phyloP scores from a whole-genome alignment of 2,888 invertebrate genomes.

The Tanytarsus gracilentus region DNA sequence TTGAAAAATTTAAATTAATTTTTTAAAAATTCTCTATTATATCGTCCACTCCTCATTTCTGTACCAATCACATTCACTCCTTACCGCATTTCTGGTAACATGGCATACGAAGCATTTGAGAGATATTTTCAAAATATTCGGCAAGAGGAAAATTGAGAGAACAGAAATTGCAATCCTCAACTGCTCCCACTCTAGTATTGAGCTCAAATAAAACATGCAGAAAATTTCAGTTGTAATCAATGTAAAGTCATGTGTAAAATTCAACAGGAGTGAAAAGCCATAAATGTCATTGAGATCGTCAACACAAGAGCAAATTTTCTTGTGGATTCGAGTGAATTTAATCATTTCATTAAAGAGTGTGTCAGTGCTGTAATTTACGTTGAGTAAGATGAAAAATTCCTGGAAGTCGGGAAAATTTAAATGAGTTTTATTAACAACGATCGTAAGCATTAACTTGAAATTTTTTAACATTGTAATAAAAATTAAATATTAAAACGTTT shows the following conservation, averaged over 20 bases:
- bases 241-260: slow-evolving; percentile 24
- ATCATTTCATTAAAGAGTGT: slow-evolving; percentile 18
- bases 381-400: not conserved
- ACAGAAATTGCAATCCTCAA: not conserved
- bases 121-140: slow-evolving; percentile 16
- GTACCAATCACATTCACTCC: not conserved
- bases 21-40: too few relatives aligned
- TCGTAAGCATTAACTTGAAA: too few relatives aligned
- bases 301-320: slow-evolving; percentile 15
- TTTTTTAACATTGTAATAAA: too few relatives aligned
- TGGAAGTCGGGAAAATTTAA: too few relatives aligned
- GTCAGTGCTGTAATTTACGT: not conserved
- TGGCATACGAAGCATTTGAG: slow-evolving; percentile 21
- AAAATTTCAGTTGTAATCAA: slow-evolving; percentile 24
- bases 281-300: slow-evolving; percentile 18
- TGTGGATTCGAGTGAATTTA: slow-evolving; percentile 15
- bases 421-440: too few relatives aligned
- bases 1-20: too few relatives aligned
- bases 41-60: too few relatives aligned
- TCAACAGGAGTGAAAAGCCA: slow-evolving; percentile 22
- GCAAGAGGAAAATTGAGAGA: slow-evolving; percentile 2
- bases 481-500: too few relatives aligned
- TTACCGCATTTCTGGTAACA: slow-evolving; percentile 17
- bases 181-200: not conserved
- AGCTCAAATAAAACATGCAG: slow-evolving; percentile 8